Evolutionary conservation across 2,113 vertebrate genomes (phyloP).

Genomic region (Nesospiza acunhae): DNA sequence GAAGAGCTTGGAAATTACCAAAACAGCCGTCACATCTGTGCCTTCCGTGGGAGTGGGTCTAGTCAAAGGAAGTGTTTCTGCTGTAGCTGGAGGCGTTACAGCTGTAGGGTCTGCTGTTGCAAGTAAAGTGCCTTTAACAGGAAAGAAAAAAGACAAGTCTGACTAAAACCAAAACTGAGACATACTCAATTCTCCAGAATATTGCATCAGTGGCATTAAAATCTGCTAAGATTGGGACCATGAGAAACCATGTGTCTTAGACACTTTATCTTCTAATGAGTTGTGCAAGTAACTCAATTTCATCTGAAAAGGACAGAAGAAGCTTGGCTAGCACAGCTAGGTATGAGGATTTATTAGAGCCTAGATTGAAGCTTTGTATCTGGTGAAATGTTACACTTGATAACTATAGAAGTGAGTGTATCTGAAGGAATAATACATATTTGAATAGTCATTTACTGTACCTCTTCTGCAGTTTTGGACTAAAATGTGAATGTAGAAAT

Average conservation of each 20-base stretch:
- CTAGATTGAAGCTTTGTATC: conserved; percentile 74
- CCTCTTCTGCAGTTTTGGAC: conserved; percentile 64
- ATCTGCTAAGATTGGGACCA: conserved; percentile 65
- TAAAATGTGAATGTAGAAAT: conserved; percentile 73
- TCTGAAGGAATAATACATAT: conserved; percentile 65
- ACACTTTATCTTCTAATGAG: conserved; percentile 63
- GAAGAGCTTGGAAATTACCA: conserved; percentile 92
- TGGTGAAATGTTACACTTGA: conserved; percentile 77
- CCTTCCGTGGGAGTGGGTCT: conserved; percentile 90
- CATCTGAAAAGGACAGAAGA: conserved; percentile 60
- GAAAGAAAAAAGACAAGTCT: conserved; percentile 97
- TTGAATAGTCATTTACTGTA: conserved; percentile 72
- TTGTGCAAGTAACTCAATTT: conserved; percentile 65
- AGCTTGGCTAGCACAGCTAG: conserved; percentile 60
- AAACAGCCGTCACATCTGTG: conserved; percentile 88
- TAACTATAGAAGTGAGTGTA: conserved; percentile 57
- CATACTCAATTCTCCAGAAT: conserved; percentile 7
- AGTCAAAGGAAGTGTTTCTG: conserved; percentile 89
- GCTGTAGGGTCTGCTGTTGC: conserved; percentile 91
- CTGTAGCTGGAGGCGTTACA: conserved; percentile 89
- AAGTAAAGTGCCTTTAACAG: conserved; percentile 90
- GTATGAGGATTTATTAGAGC: conserved; percentile 64
- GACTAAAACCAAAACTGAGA: conserved; percentile 78
- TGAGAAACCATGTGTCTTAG: conserved; percentile 66
- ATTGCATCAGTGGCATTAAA: conserved; percentile 61